Conservation (phyloP, 2,888 invertebrate genomes). For the Phalera bucephala region DNA sequence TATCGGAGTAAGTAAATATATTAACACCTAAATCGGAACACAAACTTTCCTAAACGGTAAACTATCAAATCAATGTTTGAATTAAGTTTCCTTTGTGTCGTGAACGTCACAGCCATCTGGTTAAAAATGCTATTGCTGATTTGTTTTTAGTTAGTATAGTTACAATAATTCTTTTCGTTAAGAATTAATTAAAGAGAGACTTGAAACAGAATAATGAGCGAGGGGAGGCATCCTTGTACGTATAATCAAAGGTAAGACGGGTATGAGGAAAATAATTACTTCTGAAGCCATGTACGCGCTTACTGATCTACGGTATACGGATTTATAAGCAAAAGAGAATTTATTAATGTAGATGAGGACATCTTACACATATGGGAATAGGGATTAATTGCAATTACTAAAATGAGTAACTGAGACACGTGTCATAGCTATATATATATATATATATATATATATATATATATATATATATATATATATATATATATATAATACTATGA, state of each 20-base stretch:
- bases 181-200: neutral
- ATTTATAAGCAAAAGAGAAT: neutral
- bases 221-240: neutral
- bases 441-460: too few relatives aligned
- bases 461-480: too few relatives aligned
- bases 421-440: too few relatives aligned
- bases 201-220: neutral
- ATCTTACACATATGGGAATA: neutral
- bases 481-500: too few relatives aligned
- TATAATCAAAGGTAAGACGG: neutral
- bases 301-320: neutral
- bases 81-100: neutral
- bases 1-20: too few relatives aligned
- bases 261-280: neutral
- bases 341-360: neutral
- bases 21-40: too few relatives aligned
- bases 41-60: neutral
- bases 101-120: too few relatives aligned
- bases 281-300: neutral
- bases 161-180: too few relatives aligned
- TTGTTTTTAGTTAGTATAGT: too few relatives aligned
- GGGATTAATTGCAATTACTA: neutral
- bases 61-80: neutral
- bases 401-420: too few relatives aligned
- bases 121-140: too few relatives aligned